Base-by-base conservation (phyloP, 1,140 invertebrate species). In the Colletes latitarsis region DNA sequence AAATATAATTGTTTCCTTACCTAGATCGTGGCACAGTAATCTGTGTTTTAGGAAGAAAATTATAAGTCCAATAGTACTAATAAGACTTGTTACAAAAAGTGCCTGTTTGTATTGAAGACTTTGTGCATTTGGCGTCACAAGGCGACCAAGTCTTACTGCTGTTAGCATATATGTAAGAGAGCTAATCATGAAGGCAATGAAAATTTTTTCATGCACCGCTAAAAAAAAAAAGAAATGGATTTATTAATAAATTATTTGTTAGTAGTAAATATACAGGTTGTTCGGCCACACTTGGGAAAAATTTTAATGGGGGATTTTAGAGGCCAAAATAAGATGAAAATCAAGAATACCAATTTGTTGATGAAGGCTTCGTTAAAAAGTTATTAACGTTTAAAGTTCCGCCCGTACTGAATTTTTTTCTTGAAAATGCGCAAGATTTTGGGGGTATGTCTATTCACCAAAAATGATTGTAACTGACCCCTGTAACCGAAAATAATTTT, bases 171-270 rank as follows among this genome's bases (percentile, higher is more conserved):
- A 97, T 77, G 95, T 94, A 75, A 98, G 92, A 49, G 97, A 97
- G 77, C 96, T 96, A 81, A 97, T 93, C 98, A 98, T 98, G 91
- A 98, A 98, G 74, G 96, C 94, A 85, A 98, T 97, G 93, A 98
- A 98, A 88, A 98, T 96, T 92, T 98, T 98, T 92, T 98, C 97
- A 93, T 98, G 98, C 67, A 98, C 94, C 88, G 97, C 97, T 98
- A 93, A 77, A 96, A 96, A 82, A 82, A 82, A 71, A 77, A 72
- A 75, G n/a, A 46, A 19, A 67, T n/a, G 57, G 77, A 82, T 39
- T 21, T 19, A 77, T 69, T 53, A 9, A 21, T 70, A 15, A 53
- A 60, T 60, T 19, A 6, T 19, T 58, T 58, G n/a, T 19, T 19
- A 19, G 17, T 46, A 46, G 30, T 30, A 46, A 46, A 46, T 46